These are phyloP conservation scores for Semicossyphus pulcher DNA, from an alignment of 2,113 vertebrate species.

Conservation along the genomic window DNA sequence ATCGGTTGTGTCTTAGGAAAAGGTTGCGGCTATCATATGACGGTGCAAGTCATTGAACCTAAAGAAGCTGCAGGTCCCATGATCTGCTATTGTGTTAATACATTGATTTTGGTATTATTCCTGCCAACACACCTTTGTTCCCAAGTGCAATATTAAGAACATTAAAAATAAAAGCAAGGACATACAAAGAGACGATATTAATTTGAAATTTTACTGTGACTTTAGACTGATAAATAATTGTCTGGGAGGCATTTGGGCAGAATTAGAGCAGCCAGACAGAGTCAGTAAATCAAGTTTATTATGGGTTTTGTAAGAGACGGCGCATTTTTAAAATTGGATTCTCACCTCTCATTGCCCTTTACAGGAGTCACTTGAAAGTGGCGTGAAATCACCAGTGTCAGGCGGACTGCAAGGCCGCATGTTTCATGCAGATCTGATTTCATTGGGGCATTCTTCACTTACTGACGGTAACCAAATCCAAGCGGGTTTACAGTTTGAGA, in stretches of 20 bases:
- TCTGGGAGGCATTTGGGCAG: conserved; percentile 8
- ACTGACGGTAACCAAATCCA: conserved; percentile 4
- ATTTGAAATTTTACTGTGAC: neutral
- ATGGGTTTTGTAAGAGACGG: neutral
- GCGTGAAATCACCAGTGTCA: conserved; percentile 41
- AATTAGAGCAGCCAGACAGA: conserved; percentile 6
- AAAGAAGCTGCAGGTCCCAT: neutral
- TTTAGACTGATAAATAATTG: neutral
- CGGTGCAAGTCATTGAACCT: conserved; percentile 18
- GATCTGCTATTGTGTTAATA: neutral
- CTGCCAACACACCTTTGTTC: neutral
- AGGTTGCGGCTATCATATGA: conserved; percentile 43
- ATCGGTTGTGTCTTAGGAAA: conserved; percentile 41
- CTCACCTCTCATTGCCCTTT: conserved; percentile 24
- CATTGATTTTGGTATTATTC: neutral
- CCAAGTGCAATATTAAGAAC: neutral
- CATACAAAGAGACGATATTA: neutral
- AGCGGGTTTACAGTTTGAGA: conserved; percentile 5
- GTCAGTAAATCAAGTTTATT: conserved; percentile 18
- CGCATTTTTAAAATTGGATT: conserved; percentile 28
- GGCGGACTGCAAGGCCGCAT: conserved; percentile 18
- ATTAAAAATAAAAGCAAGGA: neutral
- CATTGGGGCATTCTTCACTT: conserved; percentile 27
- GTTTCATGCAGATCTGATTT: conserved; percentile 48
- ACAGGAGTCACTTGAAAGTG: conserved; percentile 20